These are phyloP conservation scores for Limnephilus auricula DNA, from an alignment of 2,888 invertebrate genomes.

Conservation along the genomic window DNA sequence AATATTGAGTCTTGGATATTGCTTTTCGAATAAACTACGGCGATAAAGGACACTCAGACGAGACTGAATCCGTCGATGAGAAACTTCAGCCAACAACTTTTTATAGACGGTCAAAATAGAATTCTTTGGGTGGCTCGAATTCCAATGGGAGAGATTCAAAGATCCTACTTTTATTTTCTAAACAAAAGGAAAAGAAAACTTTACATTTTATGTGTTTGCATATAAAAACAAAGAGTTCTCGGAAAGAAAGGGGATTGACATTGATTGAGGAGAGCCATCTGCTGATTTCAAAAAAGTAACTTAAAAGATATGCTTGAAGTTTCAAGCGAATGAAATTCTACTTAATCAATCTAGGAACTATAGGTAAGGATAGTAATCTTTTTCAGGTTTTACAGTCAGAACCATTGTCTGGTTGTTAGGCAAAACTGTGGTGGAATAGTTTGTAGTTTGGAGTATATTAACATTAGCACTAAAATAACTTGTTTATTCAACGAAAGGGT, in stretches of 20 bases:
- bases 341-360: no score
- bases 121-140: not conserved
- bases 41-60: constrained; percentile 2
- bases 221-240: not conserved
- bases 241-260: not conserved
- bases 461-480: no score
- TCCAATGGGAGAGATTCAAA: constrained; percentile 6
- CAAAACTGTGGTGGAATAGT: no score
- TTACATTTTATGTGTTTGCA: not conserved
- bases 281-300: not conserved
- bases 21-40: constrained; percentile 33
- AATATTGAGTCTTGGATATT: constrained; percentile 40
- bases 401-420: not conserved
- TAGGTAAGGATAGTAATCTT: no score
- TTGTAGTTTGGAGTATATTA: no score
- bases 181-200: constrained; percentile 1
- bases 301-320: not conserved
- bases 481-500: no score
- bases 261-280: not conserved
- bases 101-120: constrained; percentile 17
- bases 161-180: not conserved
- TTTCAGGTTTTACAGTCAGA: not conserved
- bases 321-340: not conserved
- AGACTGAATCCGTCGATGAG: not conserved
- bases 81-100: not conserved